Percentiles rank a stretch among this genome's conserved stretches.
phyloP scores from a whole-genome alignment of 2,888 invertebrate genomes.

The Stenchaetothrips biformis region DNA sequence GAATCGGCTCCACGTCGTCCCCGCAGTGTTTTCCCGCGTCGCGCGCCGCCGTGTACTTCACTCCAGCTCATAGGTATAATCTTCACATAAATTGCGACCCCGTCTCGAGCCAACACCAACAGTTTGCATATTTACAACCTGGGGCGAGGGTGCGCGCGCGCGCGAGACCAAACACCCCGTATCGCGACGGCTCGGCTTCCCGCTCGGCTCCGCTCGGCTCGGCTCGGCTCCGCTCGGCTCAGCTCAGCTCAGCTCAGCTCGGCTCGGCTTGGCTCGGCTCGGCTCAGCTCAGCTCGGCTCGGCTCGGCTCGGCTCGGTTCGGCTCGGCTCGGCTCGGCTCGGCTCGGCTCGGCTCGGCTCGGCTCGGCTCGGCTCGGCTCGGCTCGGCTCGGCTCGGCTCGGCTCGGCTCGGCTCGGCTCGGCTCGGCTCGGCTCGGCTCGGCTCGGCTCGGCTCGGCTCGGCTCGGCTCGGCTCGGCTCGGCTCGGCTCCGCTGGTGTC shows the following conservation, averaged over 20 bases:
- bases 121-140: constrained; percentile 20
- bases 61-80: constrained; percentile 20
- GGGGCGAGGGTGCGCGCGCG: not conserved
- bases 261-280: not conserved
- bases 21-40: not conserved
- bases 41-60: not conserved
- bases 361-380: not conserved
- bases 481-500: too few species aligned
- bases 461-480: not conserved
- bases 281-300: not conserved
- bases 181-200: not conserved
- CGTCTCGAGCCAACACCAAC: constrained; percentile 20
- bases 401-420: not conserved
- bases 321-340: not conserved
- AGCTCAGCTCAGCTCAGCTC: not conserved
- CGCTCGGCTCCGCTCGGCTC: not conserved
- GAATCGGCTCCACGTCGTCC: too few species aligned
- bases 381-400: not conserved
- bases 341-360: not conserved
- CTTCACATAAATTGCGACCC: constrained; percentile 17
- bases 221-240: too few species aligned
- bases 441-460: not conserved
- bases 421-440: not conserved
- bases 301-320: too few species aligned
- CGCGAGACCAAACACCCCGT: not conserved